Percentiles rank a stretch among this genome's conserved stretches.
Conservation (phyloP, 2,113 vertebrate species). For the Passerina amoena region DNA sequence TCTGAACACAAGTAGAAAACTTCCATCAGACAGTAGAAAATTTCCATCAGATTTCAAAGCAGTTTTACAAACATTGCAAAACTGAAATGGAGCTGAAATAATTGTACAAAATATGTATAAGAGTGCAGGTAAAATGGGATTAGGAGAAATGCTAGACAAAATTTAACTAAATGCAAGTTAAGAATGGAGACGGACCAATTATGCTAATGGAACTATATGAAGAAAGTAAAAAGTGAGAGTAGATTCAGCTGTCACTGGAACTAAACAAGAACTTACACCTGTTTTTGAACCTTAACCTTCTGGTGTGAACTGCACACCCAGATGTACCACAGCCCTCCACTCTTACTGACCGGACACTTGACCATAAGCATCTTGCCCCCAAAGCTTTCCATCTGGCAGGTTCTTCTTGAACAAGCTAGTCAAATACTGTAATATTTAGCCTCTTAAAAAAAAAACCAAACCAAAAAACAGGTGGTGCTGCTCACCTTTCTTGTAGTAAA, state of each 20-base stretch:
- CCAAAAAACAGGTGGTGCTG: background rate
- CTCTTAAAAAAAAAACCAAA: background rate
- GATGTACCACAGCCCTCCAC: accelerated
- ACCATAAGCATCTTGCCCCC: background rate
- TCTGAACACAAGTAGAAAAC: background rate
- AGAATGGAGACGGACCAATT: background rate
- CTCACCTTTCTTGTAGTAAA: background rate
- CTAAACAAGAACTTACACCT: background rate
- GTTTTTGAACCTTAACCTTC: background rate
- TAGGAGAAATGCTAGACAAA: background rate
- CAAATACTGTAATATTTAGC: background rate
- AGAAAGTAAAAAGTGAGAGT: background rate
- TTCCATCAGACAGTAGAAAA: background rate
- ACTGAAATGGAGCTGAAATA: background rate
- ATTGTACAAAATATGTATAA: background rate
- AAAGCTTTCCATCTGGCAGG: background rate
- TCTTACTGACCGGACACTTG: background rate
- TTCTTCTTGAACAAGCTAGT: background rate
- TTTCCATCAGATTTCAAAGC: background rate
- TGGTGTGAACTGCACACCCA: background rate
- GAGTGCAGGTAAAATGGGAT: background rate
- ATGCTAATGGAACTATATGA: background rate
- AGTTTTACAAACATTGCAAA: background rate
- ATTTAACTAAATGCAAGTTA: background rate
- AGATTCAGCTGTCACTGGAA: background rate